phyloP scores from a whole-genome alignment of 37 sponge, comb jelly and placozoan genomes.

The Agelas oroides region DNA sequence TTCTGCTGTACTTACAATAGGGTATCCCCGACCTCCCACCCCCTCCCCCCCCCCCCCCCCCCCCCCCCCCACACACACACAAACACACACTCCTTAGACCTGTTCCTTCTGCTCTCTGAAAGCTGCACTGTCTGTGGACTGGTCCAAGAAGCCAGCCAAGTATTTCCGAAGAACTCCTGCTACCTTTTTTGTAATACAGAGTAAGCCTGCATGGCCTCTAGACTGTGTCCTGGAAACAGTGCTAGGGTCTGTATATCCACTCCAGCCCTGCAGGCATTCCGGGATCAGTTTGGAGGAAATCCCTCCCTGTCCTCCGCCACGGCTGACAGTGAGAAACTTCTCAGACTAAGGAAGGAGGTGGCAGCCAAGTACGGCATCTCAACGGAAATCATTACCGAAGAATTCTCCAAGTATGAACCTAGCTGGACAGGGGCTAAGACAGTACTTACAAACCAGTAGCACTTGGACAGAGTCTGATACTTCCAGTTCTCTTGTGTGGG shows the following conservation, averaged over 20 bases:
- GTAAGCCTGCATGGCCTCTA: conserved; percentile 14
- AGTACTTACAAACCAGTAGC: too few species aligned
- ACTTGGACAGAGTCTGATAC: too few species aligned
- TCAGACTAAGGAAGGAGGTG: conserved; percentile 15
- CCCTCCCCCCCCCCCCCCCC: too few species aligned
- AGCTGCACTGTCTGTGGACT: conserved; percentile 42
- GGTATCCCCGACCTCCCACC: too few species aligned
- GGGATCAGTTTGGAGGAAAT: conserved; percentile 29
- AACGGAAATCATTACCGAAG: conserved; percentile 31
- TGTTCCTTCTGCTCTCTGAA: conserved; percentile 57
- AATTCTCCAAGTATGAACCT: conserved; percentile 33
- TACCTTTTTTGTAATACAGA: conserved; percentile 65
- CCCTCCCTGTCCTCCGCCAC: conserved; percentile 2
- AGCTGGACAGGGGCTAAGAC: not conserved
- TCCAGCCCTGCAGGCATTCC: conserved; percentile 71
- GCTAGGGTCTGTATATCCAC: not conserved
- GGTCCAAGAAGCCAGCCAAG: conserved; percentile 50
- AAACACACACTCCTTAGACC: not conserved
- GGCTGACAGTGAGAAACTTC: conserved; percentile 34
- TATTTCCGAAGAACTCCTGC: conserved; percentile 61
- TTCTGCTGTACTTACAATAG: too few species aligned
- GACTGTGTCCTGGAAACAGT: not conserved
- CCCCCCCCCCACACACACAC: too few species aligned
- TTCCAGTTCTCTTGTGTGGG: not conserved
- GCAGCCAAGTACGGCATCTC: conserved; percentile 24